phyloP scores from a whole-genome alignment of 2,888 invertebrate species.

The Lithophane semibrunnea region DNA sequence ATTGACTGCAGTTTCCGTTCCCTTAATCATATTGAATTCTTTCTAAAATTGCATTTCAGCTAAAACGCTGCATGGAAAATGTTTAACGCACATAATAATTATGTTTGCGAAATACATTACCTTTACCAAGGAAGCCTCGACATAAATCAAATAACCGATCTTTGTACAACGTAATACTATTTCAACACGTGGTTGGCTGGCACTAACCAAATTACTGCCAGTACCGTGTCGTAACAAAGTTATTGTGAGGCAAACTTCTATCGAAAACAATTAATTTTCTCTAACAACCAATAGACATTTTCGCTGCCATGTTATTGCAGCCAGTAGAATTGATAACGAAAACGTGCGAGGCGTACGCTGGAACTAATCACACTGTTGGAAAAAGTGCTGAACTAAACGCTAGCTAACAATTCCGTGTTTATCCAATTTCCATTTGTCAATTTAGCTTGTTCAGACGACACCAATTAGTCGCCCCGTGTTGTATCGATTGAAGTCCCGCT shows the following conservation, averaged over 20 bases:
- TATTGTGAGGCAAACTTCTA: conserved; percentile 32
- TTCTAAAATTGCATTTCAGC: background rate
- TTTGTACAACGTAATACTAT: conserved; percentile 44
- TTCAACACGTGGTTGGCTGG: conserved; percentile 52
- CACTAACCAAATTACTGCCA: conserved; percentile 57
- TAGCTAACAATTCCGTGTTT: conserved; percentile 31
- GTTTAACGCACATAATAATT: background rate
- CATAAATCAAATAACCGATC: conserved; percentile 40
- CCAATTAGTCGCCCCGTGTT: conserved; percentile 38
- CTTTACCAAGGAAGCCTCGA: conserved; percentile 9
- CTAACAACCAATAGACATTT: conserved; percentile 33
- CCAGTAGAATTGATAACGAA: conserved; percentile 26
- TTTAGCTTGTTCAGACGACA: conserved; percentile 35
- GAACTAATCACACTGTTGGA: conserved; percentile 16
- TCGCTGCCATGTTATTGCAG: conserved; percentile 33
- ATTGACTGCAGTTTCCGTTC: background rate
- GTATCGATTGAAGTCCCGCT: conserved; percentile 30
- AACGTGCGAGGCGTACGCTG: conserved; percentile 32
- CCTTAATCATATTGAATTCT: background rate
- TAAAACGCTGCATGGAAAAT: background rate
- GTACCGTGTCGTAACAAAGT: conserved; percentile 47
- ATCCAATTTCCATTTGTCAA: conserved; percentile 38
- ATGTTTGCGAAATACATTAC: conserved; percentile 6
- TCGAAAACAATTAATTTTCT: conserved; percentile 41
- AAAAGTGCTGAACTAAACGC: conserved; percentile 25